Conservation (phyloP, 2,797 vertebrate genomes). For the Eulemur rubriventer region DNA sequence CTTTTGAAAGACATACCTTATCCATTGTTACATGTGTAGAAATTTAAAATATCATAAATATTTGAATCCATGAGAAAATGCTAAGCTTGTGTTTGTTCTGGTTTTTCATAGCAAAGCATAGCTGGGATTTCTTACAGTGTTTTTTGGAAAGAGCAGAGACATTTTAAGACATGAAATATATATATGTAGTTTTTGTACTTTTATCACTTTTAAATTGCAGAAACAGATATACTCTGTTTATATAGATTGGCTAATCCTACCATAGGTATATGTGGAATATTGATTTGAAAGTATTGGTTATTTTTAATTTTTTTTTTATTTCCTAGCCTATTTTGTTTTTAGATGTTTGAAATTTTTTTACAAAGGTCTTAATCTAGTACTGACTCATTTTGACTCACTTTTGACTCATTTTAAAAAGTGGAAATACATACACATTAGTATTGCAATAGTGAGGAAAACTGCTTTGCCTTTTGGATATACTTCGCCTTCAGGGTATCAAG, state of each 20-base stretch:
- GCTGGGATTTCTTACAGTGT: neutral
- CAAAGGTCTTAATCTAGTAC: neutral
- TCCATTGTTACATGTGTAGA: neutral
- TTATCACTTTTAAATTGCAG: constrained; percentile 27
- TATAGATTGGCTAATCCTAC: neutral
- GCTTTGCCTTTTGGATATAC: neutral
- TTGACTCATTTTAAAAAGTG: constrained; percentile 1
- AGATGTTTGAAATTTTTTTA: neutral
- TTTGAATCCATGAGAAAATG: constrained; percentile 35
- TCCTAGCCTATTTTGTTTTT: neutral
- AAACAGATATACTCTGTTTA: neutral
- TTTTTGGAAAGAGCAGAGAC: neutral
- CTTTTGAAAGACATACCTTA: neutral
- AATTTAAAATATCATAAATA: constrained; percentile 43
- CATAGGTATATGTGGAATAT: neutral
- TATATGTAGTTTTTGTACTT: neutral
- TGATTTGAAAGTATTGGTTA: neutral
- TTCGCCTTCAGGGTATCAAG: neutral
- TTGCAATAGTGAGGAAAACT: neutral
- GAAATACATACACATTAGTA: neutral
- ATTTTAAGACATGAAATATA: neutral
- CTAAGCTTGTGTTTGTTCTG: neutral
- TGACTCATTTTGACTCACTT: constrained; percentile 9
- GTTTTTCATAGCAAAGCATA: neutral
- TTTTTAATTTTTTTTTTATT: neutral